Conservation (phyloP, 2,888 invertebrate genomes). For the Plagodis dolabraria region DNA sequence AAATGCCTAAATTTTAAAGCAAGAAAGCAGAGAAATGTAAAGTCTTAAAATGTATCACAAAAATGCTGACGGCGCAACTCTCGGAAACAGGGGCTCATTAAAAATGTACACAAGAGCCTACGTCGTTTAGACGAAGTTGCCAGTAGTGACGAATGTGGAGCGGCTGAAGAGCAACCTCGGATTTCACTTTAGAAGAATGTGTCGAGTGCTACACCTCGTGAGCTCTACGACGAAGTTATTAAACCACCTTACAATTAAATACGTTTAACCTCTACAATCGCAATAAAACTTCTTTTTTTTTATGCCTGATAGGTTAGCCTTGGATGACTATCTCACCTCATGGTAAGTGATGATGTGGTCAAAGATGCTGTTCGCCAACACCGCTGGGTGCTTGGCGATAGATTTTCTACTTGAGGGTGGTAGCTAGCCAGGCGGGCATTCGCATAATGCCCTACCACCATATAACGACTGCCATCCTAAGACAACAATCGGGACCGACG, state of each 20-base stretch:
- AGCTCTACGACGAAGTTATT: constrained; percentile 7
- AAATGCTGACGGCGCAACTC: constrained; percentile 31
- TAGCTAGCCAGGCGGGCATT: no score
- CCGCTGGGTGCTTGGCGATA: no score
- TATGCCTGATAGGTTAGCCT: no score
- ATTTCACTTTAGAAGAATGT: constrained; percentile 35
- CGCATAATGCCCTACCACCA: no score
- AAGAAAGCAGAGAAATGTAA: no score
- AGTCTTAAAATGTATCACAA: constrained; percentile 35
- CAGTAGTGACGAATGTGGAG: constrained; percentile 53
- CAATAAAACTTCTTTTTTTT: constrained; percentile 17
- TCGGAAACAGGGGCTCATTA: constrained; percentile 54
- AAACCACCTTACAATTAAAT: constrained; percentile 5
- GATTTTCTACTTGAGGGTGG: no score
- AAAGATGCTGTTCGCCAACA: no score
- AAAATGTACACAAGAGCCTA: constrained; percentile 52
- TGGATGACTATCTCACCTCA: no score
- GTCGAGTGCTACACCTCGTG: constrained; percentile 15
- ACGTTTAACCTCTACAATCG: constrained; percentile 1
- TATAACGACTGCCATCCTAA: no score
- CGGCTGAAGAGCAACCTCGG: constrained; percentile 53
- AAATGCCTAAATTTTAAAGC: no score
- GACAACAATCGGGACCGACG: no score
- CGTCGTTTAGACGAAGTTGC: constrained; percentile 51
- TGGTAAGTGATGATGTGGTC: no score